Conservation (phyloP, 1,140 invertebrate genomes). For the Triops longicaudatus region DNA sequence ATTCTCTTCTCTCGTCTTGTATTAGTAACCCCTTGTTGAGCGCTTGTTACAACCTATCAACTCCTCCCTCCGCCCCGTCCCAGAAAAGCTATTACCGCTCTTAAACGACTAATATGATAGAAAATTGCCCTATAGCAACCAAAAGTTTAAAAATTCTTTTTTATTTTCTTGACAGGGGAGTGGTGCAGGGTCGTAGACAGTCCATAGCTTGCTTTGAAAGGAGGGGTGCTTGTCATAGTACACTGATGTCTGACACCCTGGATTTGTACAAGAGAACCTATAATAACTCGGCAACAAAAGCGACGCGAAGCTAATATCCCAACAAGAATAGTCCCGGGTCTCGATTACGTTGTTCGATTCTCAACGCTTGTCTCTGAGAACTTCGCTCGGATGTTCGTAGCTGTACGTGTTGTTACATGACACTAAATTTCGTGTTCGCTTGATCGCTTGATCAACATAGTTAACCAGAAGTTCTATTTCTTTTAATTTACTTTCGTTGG, state of each 20-base stretch:
- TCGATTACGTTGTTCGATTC: background rate
- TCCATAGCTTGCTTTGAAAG: background rate
- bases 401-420: background rate
- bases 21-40: background rate
- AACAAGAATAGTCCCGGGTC: background rate
- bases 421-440: too few species aligned
- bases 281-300: background rate
- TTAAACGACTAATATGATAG: background rate
- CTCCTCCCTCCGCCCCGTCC: background rate
- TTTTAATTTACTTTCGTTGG: background rate
- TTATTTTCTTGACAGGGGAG: background rate
- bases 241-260: background rate
- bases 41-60: constrained; percentile 8
- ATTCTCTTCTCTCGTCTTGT: background rate
- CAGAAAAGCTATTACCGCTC: background rate
- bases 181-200: background rate
- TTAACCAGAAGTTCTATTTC: background rate
- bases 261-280: constrained; percentile 1
- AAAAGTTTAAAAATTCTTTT: background rate
- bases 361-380: background rate
- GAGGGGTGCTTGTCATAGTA: background rate
- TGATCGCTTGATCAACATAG: too few species aligned
- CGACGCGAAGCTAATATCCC: background rate
- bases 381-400: background rate
- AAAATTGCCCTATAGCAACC: background rate